Percentiles rank a stretch among this genome's conserved stretches.
These are phyloP conservation scores for Apus apus DNA, from an alignment of 2,113 vertebrate species.

Conservation along the genomic window DNA sequence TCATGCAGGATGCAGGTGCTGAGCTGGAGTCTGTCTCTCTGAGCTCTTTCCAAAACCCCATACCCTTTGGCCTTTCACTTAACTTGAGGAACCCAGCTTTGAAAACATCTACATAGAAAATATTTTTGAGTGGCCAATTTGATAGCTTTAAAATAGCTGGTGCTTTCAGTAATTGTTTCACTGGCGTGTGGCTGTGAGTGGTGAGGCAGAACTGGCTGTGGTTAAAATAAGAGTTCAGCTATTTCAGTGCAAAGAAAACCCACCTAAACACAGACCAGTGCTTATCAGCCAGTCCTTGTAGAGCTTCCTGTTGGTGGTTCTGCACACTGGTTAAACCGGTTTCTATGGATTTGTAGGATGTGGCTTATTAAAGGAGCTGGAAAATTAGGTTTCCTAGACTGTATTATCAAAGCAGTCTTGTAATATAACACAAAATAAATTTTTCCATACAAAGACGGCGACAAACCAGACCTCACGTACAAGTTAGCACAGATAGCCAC, in stretches of 20 bases:
- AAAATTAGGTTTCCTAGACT: not conserved
- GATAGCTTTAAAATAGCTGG: not conserved
- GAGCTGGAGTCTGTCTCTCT: not conserved
- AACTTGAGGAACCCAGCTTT: not conserved
- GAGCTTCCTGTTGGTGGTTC: not conserved
- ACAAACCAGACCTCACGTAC: not conserved
- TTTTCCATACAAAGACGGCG: not conserved
- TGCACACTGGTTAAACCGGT: not conserved
- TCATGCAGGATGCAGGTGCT: rapidly evolving
- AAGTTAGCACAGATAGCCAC: not conserved
- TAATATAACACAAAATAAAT: not conserved
- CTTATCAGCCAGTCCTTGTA: not conserved
- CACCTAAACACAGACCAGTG: not conserved
- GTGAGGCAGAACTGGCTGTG: not conserved
- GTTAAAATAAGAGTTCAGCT: not conserved
- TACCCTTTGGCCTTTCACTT: not conserved
- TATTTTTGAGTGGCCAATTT: not conserved
- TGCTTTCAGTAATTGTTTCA: not conserved
- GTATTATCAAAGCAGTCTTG: not conserved
- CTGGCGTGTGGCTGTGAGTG: not conserved
- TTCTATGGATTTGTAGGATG: not conserved
- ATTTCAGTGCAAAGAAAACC: not conserved
- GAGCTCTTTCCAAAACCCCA: not conserved
- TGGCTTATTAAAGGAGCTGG: not conserved
- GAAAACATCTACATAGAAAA: not conserved